Base-by-base conservation (phyloP, 2,797 vertebrate species). In the Sciurus carolinensis region DNA sequence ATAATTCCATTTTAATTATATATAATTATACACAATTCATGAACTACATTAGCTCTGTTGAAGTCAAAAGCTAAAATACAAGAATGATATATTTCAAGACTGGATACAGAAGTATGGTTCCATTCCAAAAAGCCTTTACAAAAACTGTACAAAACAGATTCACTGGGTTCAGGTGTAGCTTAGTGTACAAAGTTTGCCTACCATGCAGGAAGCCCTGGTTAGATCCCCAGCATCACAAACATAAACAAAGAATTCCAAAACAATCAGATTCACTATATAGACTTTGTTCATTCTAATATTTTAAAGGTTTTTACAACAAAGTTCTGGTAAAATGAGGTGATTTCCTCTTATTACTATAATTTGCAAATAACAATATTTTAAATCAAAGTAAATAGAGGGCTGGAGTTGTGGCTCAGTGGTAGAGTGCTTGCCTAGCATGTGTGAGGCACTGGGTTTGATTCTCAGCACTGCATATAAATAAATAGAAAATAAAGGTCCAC, bases 301-400 rank as follows among this genome's bases (percentile, higher is more conserved):
- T 80, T 86, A 87, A 82, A 89, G 28, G 18, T 87, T 71, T 64
- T 71, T 52, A 87, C 5, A 83, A 93, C 52, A 82, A 86, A 42
- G 42, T 82, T 15, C 33, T 26, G 50, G 50, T 39, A 67, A 30
- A 52, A 90, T 17, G 28, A 42, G 6, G 10, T 72, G n/a, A 42
- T 77, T 90, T 91, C 28, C 66, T 95, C 80, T 79, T 73, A 57
- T 87, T 88, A 83, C 33, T 91, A 30, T 84, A 87, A 91, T 64
- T 71, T 89, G 39, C 52, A 96, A 59, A 52, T 44, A 81, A 69
- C 30, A 66, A 6, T 33, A 94, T 42, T 96, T 92, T 73, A 50
- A 42, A 79, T 42, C 72, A 90, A 91, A 85, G 33, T 33, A 75
- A 80, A 85, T 14, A 90, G 72, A n/a, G 57, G 52, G 15, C 14